Percentiles rank a stretch among this genome's conserved stretches.
Evolutionary conservation across 2,797 vertebrate genomes (phyloP).

Genomic region (Graptemys geographica): DNA sequence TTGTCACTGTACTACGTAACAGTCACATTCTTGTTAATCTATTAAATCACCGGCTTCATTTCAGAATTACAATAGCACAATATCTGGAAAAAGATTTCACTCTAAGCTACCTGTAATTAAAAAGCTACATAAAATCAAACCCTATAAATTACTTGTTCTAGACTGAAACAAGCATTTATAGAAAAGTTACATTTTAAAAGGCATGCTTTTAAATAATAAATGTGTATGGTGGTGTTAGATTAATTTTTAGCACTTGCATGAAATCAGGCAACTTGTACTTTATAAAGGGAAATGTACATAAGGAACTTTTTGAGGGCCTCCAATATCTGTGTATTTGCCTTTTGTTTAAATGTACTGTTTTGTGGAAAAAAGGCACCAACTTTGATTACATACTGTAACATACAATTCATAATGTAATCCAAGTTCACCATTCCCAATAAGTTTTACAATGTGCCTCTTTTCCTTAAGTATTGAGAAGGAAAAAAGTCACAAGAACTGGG

Average conservation of each 20-base stretch:
- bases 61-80: neutral
- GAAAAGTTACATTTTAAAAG: neutral
- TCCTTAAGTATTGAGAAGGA: neutral
- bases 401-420: neutral
- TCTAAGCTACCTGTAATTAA: neutral
- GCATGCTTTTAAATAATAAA: neutral
- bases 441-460: neutral
- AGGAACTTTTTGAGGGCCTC: constrained; percentile 33
- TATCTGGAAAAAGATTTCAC: constrained; percentile 13
- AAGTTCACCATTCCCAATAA: neutral
- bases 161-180: neutral
- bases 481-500: neutral
- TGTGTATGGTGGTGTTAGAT: neutral
- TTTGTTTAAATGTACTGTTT: constrained; percentile 33
- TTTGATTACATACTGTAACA: neutral
- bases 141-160: constrained; percentile 10
- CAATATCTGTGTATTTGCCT: constrained; percentile 35
- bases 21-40: neutral
- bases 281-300: neutral
- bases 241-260: constrained; percentile 50
- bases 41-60: constrained; percentile 8
- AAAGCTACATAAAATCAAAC: neutral
- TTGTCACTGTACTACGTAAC: constrained; percentile 17
- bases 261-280: constrained; percentile 30
- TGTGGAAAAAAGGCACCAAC: neutral